These are phyloP conservation scores for Montipora efflorescens DNA, from an alignment of 64 coral and sea anemone species.

Conservation along the genomic window DNA sequence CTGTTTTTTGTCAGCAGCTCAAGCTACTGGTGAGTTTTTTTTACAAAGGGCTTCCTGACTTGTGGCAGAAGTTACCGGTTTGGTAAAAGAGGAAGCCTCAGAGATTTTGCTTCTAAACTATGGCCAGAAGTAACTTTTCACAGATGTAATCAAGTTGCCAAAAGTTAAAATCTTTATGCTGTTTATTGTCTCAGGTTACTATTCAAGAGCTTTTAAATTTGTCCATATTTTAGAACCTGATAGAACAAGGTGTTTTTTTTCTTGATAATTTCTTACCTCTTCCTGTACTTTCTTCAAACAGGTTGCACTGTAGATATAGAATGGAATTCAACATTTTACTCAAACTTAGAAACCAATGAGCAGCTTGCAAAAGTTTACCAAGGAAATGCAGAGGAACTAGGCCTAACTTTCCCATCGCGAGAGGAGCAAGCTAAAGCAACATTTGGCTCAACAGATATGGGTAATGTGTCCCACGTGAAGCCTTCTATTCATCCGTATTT, in stretches of 20 bases:
- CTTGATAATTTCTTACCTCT: not conserved
- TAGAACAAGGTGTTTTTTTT: not conserved
- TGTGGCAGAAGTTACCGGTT: too few relatives aligned
- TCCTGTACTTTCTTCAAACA: not conserved
- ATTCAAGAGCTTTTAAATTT: too few relatives aligned
- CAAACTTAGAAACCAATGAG: conserved; percentile 61
- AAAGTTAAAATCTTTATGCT: too few relatives aligned
- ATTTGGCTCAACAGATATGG: conserved; percentile 86
- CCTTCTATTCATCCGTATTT: conserved; percentile 80
- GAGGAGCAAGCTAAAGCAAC: conserved; percentile 46
- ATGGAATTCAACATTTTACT: conserved; percentile 50
- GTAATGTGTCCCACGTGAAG: conserved; percentile 78
- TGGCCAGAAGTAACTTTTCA: too few relatives aligned
- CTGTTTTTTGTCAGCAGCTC: conserved; percentile 69
- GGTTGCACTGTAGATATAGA: conserved; percentile 68
- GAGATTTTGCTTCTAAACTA: too few relatives aligned
- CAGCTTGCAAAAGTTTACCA: conserved; percentile 51
- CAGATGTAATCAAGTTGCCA: too few relatives aligned
- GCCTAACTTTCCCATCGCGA: conserved; percentile 42
- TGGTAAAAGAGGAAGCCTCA: too few relatives aligned
- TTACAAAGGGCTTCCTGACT: too few relatives aligned
- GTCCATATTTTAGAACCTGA: too few relatives aligned
- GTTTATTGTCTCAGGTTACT: too few relatives aligned
- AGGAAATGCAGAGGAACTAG: conserved; percentile 46
- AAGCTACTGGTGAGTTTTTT: conserved; percentile 63